Evolutionary conservation across 2,797 vertebrate species (phyloP).

Genomic region (Sebastes flavidus): DNA sequence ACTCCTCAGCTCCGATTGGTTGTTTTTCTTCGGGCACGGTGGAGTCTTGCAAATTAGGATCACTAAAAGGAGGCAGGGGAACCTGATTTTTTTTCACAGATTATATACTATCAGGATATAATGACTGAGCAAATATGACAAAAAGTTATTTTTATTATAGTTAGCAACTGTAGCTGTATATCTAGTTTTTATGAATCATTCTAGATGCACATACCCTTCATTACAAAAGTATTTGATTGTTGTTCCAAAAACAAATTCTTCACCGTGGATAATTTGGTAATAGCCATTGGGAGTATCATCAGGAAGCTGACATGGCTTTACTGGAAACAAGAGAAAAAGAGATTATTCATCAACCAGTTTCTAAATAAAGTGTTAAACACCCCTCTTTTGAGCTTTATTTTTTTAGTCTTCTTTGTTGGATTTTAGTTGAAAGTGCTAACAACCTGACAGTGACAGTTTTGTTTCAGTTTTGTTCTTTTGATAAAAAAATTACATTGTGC

Average conservation of each 20-base stretch:
- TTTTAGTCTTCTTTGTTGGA: background rate
- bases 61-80: too few relatives aligned
- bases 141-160: background rate
- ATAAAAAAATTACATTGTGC: background rate
- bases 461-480: background rate
- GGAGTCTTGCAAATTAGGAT: too few relatives aligned
- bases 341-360: background rate
- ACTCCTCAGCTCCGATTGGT: too few relatives aligned
- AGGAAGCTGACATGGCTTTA: conserved; percentile 69
- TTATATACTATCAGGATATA: too few relatives aligned
- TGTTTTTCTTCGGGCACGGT: too few relatives aligned
- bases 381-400: background rate
- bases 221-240: conserved; percentile 71
- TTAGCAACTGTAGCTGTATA: background rate
- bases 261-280: conserved; percentile 44
- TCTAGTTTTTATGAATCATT: background rate
- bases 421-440: background rate
- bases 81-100: too few relatives aligned
- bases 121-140: too few relatives aligned
- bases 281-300: conserved; percentile 66
- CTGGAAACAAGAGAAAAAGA: conserved; percentile 33
- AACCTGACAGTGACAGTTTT: background rate
- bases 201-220: conserved; percentile 60
- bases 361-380: background rate
- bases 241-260: conserved; percentile 68